Conservation (phyloP, 2,797 vertebrate genomes). For the Pyrrhura leucotis region DNA sequence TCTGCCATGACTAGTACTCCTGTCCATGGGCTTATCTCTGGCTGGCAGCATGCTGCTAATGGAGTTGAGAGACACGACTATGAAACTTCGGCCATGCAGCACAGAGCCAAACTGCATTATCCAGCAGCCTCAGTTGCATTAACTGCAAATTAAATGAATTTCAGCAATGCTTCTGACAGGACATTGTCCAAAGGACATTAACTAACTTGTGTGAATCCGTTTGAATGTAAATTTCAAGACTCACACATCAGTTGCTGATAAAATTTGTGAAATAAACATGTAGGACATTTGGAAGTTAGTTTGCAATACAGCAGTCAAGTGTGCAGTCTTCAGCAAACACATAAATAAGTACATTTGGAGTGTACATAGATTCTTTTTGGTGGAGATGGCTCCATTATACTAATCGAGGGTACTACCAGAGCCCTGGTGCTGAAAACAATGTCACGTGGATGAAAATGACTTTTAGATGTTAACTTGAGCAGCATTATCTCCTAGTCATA, state of each 20-base stretch:
- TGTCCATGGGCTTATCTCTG: slow-evolving; percentile 22
- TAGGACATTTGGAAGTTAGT: background rate
- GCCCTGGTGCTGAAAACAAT: background rate
- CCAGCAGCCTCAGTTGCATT: background rate
- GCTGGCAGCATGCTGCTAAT: background rate
- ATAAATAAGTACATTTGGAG: background rate
- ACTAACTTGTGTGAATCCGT: background rate
- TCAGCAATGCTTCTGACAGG: background rate
- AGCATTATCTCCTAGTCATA: background rate
- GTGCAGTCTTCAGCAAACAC: background rate
- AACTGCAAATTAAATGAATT: background rate
- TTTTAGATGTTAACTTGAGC: background rate
- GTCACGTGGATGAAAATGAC: background rate
- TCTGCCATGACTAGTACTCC: background rate
- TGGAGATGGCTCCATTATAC: background rate
- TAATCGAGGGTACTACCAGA: background rate
- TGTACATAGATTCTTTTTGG: background rate
- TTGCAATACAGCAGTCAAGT: background rate
- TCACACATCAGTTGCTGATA: background rate
- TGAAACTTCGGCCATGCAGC: background rate
- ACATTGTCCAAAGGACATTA: background rate
- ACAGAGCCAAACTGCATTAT: background rate
- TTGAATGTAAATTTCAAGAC: background rate
- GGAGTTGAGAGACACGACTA: background rate
- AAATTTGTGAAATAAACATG: background rate